These are phyloP conservation scores for Ptychoptera contaminata DNA, from an alignment of 2,888 invertebrate species.

Conservation along the genomic window DNA sequence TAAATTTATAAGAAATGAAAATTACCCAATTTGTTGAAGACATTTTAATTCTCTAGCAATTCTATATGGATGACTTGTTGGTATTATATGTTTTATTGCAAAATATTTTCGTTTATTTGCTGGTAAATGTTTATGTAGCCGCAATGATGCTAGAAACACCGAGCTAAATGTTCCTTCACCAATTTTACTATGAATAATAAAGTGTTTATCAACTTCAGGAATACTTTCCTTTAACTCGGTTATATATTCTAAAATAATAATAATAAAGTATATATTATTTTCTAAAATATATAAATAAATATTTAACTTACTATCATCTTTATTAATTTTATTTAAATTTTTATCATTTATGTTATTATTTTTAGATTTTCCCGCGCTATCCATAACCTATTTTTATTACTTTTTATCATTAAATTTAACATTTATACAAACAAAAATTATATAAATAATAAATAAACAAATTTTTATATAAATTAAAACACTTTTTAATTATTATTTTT, in stretches of 20 bases:
- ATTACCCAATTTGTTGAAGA: constrained; percentile 59
- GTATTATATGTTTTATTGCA: constrained; percentile 76
- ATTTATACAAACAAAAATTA: too few species aligned
- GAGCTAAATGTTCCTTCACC: constrained; percentile 80
- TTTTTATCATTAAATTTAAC: too few species aligned
- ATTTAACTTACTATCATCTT: too few species aligned
- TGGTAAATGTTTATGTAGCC: constrained; percentile 26
- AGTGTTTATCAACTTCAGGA: constrained; percentile 45
- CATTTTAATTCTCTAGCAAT: constrained; percentile 69
- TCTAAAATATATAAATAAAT: background rate
- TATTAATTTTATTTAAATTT: too few species aligned
- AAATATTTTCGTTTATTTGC: constrained; percentile 40
- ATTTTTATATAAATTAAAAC: too few species aligned
- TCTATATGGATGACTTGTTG: constrained; percentile 68
- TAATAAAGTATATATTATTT: background rate
- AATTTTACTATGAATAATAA: constrained; percentile 52
- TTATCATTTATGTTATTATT: too few species aligned
- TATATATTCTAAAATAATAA: constrained; percentile 19
- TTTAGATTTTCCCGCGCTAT: too few species aligned
- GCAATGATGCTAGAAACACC: constrained; percentile 60
- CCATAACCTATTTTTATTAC: too few species aligned
- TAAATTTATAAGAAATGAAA: constrained; percentile 1
- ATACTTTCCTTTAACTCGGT: constrained; percentile 29
- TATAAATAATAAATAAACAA: too few species aligned
- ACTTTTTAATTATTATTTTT: too few species aligned